These are phyloP conservation scores for Philopotamus ludificatus DNA, from an alignment of 1,140 invertebrate genomes.

Conservation along the genomic window DNA sequence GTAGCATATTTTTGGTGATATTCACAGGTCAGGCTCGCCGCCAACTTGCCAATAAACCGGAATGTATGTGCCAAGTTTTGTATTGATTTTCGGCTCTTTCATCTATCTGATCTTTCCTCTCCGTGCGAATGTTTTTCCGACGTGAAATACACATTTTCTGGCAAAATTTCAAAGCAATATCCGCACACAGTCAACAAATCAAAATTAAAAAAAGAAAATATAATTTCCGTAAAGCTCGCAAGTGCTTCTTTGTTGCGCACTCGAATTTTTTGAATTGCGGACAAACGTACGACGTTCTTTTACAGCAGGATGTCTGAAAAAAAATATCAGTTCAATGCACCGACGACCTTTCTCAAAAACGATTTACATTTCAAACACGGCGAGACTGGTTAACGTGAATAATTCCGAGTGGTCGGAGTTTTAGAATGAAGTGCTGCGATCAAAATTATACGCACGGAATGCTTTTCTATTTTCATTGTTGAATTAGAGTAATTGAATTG, in stretches of 20 bases:
- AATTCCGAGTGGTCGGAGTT: neutral
- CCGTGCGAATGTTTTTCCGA: neutral
- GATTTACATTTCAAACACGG: too few relatives aligned
- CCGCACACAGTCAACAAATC: neutral
- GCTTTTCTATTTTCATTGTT: neutral
- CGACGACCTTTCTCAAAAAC: too few relatives aligned
- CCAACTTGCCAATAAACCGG: constrained; percentile 10
- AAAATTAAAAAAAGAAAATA: too few relatives aligned
- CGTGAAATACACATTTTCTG: neutral
- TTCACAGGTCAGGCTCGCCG: constrained; percentile 1
- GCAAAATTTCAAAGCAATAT: neutral
- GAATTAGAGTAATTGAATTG: neutral
- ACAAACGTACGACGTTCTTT: too few relatives aligned
- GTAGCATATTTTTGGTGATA: constrained; percentile 7
- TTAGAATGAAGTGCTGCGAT: neutral
- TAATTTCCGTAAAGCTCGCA: too few relatives aligned
- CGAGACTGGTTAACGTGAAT: neutral
- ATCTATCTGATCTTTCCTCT: neutral
- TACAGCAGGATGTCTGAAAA: too few relatives aligned
- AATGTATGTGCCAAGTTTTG: constrained; percentile 18
- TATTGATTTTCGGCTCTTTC: constrained; percentile 20
- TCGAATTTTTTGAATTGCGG: too few relatives aligned
- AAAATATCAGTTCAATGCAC: too few relatives aligned
- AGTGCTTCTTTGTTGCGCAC: too few relatives aligned
- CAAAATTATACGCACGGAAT: neutral